These are phyloP conservation scores for Gymnocheta viridis DNA, from an alignment of 2,888 invertebrate genomes.

Conservation along the genomic window DNA sequence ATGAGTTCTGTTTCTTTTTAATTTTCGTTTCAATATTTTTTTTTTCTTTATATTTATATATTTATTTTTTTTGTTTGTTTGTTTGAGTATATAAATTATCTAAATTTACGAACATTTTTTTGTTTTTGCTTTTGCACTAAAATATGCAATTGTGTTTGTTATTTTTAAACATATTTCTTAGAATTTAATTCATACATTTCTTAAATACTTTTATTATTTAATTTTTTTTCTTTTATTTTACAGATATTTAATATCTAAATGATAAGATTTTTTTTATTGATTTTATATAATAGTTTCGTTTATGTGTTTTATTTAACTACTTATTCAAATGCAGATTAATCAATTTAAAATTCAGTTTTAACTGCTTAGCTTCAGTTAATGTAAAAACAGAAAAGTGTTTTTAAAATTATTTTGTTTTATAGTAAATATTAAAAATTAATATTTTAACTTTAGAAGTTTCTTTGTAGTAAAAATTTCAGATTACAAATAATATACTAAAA, in stretches of 20 bases:
- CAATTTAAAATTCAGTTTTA: slow-evolving; percentile 14
- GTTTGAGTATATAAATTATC: slow-evolving; percentile 49
- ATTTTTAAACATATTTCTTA: slow-evolving; percentile 14
- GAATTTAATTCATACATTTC: slow-evolving; percentile 27
- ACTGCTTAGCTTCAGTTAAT: neutral
- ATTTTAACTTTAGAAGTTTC: slow-evolving; percentile 58
- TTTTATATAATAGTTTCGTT: neutral
- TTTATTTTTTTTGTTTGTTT: neutral
- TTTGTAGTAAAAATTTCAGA: slow-evolving; percentile 25
- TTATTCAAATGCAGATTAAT: slow-evolving; percentile 30
- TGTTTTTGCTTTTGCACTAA: slow-evolving; percentile 30
- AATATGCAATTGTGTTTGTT: slow-evolving; percentile 47
- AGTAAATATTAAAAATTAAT: neutral
- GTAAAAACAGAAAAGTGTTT: neutral
- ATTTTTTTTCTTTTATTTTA: slow-evolving; percentile 41
- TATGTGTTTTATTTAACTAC: slow-evolving; percentile 12
- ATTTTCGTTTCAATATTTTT: slow-evolving; percentile 7
- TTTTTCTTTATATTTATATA: neutral
- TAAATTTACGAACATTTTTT: slow-evolving; percentile 28
- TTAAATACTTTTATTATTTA: slow-evolving; percentile 32
- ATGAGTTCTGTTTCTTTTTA: slow-evolving; percentile 17
- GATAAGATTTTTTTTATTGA: slow-evolving; percentile 41
- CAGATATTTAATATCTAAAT: slow-evolving; percentile 68
- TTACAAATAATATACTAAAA: slow-evolving; percentile 31
- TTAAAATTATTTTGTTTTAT: neutral